Evolutionary conservation across 2,113 vertebrate species (phyloP).

Genomic region (Hydropotes inermis): DNA sequence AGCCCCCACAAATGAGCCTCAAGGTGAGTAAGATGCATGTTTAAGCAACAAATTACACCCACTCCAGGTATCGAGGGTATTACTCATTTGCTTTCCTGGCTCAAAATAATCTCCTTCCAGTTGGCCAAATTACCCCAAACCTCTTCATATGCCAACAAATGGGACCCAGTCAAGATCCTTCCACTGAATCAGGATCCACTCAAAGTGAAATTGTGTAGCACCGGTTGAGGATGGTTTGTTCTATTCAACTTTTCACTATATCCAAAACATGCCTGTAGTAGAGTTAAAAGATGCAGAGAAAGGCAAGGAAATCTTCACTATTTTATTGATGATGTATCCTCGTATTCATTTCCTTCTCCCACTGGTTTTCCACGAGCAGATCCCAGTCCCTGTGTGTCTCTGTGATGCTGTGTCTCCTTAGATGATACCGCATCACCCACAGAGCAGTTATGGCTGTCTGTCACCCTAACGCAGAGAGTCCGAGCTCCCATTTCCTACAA

Average conservation of each 20-base stretch:
- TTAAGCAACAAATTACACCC: not conserved
- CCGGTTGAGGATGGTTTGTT: not conserved
- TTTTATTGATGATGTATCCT: not conserved
- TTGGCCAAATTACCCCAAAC: not conserved
- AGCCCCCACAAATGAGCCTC: not conserved
- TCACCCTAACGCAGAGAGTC: not conserved
- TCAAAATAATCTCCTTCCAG: not conserved
- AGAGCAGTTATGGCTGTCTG: not conserved
- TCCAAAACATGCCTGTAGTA: not conserved
- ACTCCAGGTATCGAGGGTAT: not conserved
- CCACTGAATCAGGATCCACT: not conserved
- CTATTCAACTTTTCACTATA: not conserved
- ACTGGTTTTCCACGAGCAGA: not conserved
- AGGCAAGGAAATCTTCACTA: not conserved
- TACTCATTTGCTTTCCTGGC: not conserved
- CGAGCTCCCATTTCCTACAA: not conserved
- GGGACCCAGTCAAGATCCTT: not conserved
- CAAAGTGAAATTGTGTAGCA: accelerated
- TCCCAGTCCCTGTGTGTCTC: no score
- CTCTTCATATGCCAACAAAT: not conserved
- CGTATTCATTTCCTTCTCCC: not conserved
- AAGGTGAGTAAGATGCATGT: not conserved
- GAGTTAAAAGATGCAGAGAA: not conserved
- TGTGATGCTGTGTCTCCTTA: not conserved
- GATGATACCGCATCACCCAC: not conserved